Evolutionary conservation across 1,140 invertebrate species (phyloP).

Genomic region (Anastrepha ludens): DNA sequence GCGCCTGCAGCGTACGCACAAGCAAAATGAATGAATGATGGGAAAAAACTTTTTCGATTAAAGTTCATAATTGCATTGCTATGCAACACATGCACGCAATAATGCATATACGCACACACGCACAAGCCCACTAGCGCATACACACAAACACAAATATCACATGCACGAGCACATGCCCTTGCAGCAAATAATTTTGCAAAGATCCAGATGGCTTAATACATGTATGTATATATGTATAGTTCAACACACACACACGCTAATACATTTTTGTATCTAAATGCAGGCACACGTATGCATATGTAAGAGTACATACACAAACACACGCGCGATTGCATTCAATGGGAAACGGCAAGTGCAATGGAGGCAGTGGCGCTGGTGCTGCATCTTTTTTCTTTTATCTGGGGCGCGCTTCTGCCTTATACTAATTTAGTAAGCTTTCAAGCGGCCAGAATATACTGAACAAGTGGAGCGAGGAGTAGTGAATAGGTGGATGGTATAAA

Average conservation of each 20-base stretch:
- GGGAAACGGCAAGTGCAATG: too few relatives aligned
- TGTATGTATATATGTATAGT: not conserved
- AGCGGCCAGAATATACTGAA: not conserved
- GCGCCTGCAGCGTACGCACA: slow-evolving; percentile 28
- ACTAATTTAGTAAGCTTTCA: not conserved
- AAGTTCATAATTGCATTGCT: slow-evolving; percentile 56
- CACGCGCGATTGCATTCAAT: not conserved
- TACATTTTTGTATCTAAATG: too few relatives aligned
- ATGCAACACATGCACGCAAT: not conserved
- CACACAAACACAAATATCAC: not conserved
- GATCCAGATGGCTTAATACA: not conserved
- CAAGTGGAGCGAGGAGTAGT: not conserved
- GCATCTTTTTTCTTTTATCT: too few relatives aligned
- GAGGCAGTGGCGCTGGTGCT: too few relatives aligned
- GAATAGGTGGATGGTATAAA: not conserved
- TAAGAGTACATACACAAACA: not conserved
- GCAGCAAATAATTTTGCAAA: too few relatives aligned
- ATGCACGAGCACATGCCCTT: not conserved
- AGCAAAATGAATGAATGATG: slow-evolving; percentile 42
- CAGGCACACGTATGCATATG: too few relatives aligned
- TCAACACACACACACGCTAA: too few relatives aligned
- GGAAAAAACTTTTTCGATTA: slow-evolving; percentile 56
- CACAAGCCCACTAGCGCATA: not conserved
- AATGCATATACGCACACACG: not conserved
- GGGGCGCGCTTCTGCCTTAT: too few relatives aligned